Evolutionary conservation across 2,113 vertebrate genomes (phyloP).

Genomic region (Equus przewalskii): DNA sequence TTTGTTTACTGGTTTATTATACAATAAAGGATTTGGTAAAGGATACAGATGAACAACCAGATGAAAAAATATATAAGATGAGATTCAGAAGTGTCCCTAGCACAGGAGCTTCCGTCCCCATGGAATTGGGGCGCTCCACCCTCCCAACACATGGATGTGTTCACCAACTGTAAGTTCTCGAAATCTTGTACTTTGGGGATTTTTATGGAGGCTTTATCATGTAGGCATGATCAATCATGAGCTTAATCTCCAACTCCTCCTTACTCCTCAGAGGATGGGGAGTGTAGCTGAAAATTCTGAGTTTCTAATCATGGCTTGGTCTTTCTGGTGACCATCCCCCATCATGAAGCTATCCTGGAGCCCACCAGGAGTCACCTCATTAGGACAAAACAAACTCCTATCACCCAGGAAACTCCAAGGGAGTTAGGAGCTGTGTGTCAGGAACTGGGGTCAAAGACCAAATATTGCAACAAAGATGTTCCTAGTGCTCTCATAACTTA

Average conservation of each 20-base stretch:
- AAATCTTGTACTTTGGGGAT: not conserved
- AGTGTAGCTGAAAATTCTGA: not conserved
- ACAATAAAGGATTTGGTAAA: not conserved
- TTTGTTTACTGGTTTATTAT: not conserved
- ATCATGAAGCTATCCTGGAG: not conserved
- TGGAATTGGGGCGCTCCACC: not conserved
- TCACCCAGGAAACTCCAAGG: not conserved
- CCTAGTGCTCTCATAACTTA: not conserved
- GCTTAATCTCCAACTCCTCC: not conserved
- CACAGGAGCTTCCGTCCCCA: not conserved
- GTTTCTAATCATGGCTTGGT: not conserved
- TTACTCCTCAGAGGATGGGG: not conserved
- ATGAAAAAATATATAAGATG: not conserved
- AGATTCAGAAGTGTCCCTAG: not conserved
- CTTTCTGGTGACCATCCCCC: not conserved
- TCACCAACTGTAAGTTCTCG: not conserved
- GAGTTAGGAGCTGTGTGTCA: no score
- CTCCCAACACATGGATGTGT: not conserved
- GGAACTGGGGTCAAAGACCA: not conserved
- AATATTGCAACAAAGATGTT: not conserved
- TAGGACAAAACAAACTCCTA: not conserved
- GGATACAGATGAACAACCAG: no score
- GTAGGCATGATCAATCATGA: not conserved
- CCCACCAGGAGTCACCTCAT: not conserved
- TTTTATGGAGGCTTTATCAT: no score